Evolutionary conservation across 2,113 vertebrate genomes (phyloP).

Genomic region (Phylloscopus trochiloides): DNA sequence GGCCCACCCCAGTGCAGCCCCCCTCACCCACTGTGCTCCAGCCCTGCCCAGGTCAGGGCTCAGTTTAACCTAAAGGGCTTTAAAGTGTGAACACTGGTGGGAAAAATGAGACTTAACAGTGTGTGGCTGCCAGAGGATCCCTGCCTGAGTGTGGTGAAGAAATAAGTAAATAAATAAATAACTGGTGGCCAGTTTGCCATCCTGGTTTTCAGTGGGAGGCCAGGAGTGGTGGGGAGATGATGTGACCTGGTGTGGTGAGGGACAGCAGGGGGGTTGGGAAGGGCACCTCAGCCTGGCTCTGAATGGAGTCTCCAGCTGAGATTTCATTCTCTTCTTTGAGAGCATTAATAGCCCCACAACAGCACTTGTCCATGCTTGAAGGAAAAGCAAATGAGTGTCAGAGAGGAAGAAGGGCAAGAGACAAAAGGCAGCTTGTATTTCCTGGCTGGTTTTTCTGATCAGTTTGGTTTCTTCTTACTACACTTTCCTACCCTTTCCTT

Average conservation of each 20-base stretch:
- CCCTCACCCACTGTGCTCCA: not conserved
- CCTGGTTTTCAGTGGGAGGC: not conserved
- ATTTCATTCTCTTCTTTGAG: not conserved
- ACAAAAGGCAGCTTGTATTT: not conserved
- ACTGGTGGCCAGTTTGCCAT: rapidly evolving
- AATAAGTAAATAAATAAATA: not conserved
- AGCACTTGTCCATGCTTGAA: not conserved
- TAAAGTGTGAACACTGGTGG: not conserved
- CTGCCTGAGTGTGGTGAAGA: not conserved
- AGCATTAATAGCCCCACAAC: not conserved
- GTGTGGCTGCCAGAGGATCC: not conserved
- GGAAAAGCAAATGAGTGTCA: not conserved
- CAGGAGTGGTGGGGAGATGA: not conserved
- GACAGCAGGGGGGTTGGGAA: not conserved
- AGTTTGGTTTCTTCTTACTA: not conserved
- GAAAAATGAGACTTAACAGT: not conserved
- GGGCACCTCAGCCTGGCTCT: not conserved
- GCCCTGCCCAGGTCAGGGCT: not conserved
- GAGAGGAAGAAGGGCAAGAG: not conserved
- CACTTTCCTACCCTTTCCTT: not conserved
- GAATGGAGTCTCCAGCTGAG: not conserved
- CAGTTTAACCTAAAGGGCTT: not conserved
- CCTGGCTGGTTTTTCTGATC: not conserved
- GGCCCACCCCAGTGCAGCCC: not conserved
- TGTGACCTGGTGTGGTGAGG: constrained; percentile 14